phyloP scores from a whole-genome alignment of 64 coral and sea anemone genomes.

The Cladopsammia gracilis region DNA sequence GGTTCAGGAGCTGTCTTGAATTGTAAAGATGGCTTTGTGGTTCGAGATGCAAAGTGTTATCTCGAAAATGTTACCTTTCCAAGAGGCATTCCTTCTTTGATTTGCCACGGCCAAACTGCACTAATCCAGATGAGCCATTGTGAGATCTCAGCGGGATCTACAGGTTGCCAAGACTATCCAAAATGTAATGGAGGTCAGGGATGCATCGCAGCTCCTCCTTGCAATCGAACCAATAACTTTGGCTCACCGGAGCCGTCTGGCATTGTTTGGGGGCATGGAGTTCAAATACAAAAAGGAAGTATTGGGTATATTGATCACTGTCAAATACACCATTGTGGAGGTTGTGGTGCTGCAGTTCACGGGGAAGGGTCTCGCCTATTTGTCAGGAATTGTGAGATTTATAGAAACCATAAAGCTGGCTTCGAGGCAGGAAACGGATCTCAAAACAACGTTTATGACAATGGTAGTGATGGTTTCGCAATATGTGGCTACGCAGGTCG shows the following conservation, averaged over 20 bases:
- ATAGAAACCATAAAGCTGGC: conserved; percentile 41
- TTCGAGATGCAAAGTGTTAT: not conserved
- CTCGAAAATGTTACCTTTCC: conserved; percentile 32
- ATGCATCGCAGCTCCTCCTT: conserved; percentile 39
- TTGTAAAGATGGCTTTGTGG: not conserved
- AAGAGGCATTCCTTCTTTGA: not conserved
- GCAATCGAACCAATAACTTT: conserved; percentile 20
- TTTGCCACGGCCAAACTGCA: not conserved
- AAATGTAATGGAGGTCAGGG: conserved; percentile 80
- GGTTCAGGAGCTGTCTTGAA: conserved; percentile 17
- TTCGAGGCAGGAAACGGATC: conserved; percentile 43
- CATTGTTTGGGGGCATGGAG: conserved; percentile 2
- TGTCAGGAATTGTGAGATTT: conserved; percentile 42
- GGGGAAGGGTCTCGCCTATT: conserved; percentile 34
- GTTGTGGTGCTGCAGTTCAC: conserved; percentile 27
- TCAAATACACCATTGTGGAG: conserved; percentile 60
- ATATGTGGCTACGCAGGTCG: conserved; percentile 41
- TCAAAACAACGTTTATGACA: conserved; percentile 46
- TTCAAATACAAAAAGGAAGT: conserved; percentile 2
- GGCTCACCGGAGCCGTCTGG: conserved; percentile 72
- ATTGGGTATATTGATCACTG: conserved; percentile 62
- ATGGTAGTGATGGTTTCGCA: conserved; percentile 58
- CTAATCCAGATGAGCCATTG: conserved; percentile 35
- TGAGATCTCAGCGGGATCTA: conserved; percentile 65
- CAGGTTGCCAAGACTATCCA: conserved; percentile 75